phyloP scores from a whole-genome alignment of 2,888 invertebrate species.

The Chydorus sphaericus region DNA sequence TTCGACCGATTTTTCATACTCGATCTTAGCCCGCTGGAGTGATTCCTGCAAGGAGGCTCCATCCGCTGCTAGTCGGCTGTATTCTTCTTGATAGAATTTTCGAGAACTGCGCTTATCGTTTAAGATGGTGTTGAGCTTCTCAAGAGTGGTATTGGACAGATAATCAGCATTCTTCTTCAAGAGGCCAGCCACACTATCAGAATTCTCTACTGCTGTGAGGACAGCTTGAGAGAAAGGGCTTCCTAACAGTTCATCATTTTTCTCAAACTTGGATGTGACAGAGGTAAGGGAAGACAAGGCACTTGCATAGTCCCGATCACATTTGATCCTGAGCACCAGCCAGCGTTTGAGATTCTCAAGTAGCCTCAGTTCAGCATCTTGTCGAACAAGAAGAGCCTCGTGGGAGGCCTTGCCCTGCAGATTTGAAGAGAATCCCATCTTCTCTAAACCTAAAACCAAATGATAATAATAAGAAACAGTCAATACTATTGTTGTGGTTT shows the following conservation, averaged over 20 bases:
- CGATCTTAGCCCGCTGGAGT: slow-evolving; percentile 68
- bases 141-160: slow-evolving; percentile 64
- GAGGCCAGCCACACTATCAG: slow-evolving; percentile 68
- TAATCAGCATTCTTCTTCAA: slow-evolving; percentile 74
- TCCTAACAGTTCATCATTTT: slow-evolving; percentile 54
- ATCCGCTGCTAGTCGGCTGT: slow-evolving; percentile 63
- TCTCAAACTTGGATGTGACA: slow-evolving; percentile 71
- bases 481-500: not conserved
- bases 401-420: slow-evolving; percentile 78
- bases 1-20: slow-evolving; percentile 83
- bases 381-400: slow-evolving; percentile 74
- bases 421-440: slow-evolving; percentile 62
- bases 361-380: slow-evolving; percentile 81
- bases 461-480: not conserved
- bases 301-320: slow-evolving; percentile 79
- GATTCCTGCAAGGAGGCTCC: slow-evolving; percentile 65
- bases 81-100: slow-evolving; percentile 79
- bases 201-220: slow-evolving; percentile 69
- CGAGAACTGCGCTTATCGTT: slow-evolving; percentile 74
- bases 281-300: slow-evolving; percentile 63
- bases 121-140: slow-evolving; percentile 62
- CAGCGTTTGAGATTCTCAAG: slow-evolving; percentile 84
- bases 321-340: slow-evolving; percentile 71
- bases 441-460: not conserved
- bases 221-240: slow-evolving; percentile 31